Percentiles rank a stretch among this genome's conserved stretches.
Conservation (phyloP, 2,888 invertebrate species). For the Hesperia comma region DNA sequence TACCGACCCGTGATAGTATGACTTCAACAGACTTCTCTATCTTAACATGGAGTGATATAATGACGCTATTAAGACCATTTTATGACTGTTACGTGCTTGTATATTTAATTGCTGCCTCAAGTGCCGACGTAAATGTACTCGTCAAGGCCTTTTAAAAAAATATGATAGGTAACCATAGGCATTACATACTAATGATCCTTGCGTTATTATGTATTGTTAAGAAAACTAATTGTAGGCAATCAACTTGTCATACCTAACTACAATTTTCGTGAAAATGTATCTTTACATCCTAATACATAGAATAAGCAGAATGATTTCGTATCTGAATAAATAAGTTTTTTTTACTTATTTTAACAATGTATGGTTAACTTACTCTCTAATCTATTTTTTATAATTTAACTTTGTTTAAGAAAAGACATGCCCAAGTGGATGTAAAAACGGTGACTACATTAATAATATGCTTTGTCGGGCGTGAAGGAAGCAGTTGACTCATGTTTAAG, state of each 20-base stretch:
- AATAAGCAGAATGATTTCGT: no score
- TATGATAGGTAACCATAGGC: not conserved
- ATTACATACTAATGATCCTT: not conserved
- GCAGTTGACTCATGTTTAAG: no score
- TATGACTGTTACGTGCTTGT: slow-evolving; percentile 17
- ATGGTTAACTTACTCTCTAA: no score
- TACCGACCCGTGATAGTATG: slow-evolving; percentile 26
- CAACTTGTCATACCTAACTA: not conserved
- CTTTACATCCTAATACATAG: not conserved
- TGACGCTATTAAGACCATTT: slow-evolving; percentile 20
- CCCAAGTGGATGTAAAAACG: no score
- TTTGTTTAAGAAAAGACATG: no score
- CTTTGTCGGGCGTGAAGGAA: no score
- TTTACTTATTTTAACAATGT: no score
- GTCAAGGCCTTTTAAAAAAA: slow-evolving; percentile 14
- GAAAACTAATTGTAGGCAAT: not conserved
- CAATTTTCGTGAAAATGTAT: not conserved
- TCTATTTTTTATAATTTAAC: no score
- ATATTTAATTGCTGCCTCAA: slow-evolving; percentile 7
- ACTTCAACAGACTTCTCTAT: slow-evolving; percentile 19
- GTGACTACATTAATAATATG: no score
- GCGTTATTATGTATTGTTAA: not conserved
- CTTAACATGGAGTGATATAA: slow-evolving; percentile 7
- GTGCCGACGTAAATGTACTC: slow-evolving; percentile 2
- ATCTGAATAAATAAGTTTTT: no score